phyloP scores from a whole-genome alignment of 2,888 invertebrate genomes.

The Patella pellucida region DNA sequence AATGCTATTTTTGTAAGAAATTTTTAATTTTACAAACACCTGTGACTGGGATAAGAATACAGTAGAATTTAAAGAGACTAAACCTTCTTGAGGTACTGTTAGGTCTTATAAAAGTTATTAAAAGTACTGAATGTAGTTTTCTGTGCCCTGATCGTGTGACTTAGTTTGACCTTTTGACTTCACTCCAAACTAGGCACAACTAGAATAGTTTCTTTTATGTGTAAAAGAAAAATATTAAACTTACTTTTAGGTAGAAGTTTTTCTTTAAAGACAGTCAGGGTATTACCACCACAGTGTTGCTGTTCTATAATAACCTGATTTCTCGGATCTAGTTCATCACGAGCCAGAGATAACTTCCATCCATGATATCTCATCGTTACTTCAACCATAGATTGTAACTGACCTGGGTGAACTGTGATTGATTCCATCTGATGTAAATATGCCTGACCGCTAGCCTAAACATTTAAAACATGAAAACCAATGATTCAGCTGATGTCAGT shows the following conservation, averaged over 20 bases:
- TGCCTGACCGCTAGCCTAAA: background rate
- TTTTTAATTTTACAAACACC: too few species aligned
- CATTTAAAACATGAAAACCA: too few species aligned
- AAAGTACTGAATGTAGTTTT: too few species aligned
- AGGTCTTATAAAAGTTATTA: too few species aligned
- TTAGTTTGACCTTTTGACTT: too few species aligned
- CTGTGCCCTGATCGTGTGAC: too few species aligned
- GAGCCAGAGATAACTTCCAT: constrained; percentile 58
- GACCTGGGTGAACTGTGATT: constrained; percentile 21
- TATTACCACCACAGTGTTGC: constrained; percentile 72
- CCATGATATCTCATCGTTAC: constrained; percentile 69
- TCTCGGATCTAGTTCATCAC: constrained; percentile 59
- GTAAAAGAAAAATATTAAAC: constrained; percentile 22
- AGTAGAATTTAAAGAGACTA: too few species aligned
- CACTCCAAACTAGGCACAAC: too few species aligned
- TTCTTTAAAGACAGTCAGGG: constrained; percentile 68
- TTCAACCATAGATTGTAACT: constrained; percentile 28
- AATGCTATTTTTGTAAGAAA: too few species aligned
- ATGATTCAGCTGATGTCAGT: too few species aligned
- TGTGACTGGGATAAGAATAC: too few species aligned
- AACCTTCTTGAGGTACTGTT: too few species aligned
- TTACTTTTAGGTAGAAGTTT: constrained; percentile 55
- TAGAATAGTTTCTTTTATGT: background rate
- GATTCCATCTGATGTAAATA: constrained; percentile 24
- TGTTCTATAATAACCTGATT: constrained; percentile 69